These are phyloP conservation scores for Hypotaenidia okinawae DNA, from an alignment of 2,797 vertebrate species.

Conservation along the genomic window DNA sequence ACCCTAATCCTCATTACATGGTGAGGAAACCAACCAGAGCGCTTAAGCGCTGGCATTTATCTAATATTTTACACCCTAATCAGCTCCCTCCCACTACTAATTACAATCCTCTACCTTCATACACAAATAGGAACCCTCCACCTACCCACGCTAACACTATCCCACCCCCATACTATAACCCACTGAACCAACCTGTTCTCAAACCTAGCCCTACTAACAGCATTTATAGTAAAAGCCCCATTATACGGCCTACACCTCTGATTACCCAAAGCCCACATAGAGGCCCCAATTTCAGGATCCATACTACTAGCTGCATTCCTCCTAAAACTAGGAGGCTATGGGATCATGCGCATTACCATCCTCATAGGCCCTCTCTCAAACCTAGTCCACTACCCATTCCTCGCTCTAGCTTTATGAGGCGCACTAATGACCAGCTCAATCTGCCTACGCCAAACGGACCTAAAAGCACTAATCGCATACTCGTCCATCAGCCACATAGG, in stretches of 20 bases:
- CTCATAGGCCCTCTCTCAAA: rapidly evolving
- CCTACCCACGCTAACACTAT: rapidly evolving
- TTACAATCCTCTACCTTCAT: rapidly evolving
- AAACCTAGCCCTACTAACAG: rapidly evolving
- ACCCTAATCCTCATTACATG: rapidly evolving
- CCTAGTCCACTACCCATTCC: rapidly evolving
- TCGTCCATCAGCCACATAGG: slow-evolving; percentile 69
- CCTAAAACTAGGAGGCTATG: slow-evolving; percentile 35
- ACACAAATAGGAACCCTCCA: rapidly evolving
- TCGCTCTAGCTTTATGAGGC: rapidly evolving
- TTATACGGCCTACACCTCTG: rapidly evolving
- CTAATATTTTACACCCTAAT: rapidly evolving
- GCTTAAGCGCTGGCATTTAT: rapidly evolving
- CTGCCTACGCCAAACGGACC: slow-evolving; percentile 20
- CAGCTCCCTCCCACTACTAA: rapidly evolving
- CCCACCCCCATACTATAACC: rapidly evolving
- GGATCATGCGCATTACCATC: rapidly evolving
- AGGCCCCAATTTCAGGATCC: slow-evolving; percentile 21
- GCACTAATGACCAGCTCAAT: slow-evolving; percentile 25
- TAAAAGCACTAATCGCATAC: slow-evolving; percentile 69
- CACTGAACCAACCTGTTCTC: rapidly evolving
- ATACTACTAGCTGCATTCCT: slow-evolving; percentile 31
- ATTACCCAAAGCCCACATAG: slow-evolving; percentile 51
- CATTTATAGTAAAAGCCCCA: rapidly evolving
- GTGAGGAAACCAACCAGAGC: rapidly evolving